Conservation (phyloP, 2,797 vertebrate species). For the Poecilia velifera region DNA sequence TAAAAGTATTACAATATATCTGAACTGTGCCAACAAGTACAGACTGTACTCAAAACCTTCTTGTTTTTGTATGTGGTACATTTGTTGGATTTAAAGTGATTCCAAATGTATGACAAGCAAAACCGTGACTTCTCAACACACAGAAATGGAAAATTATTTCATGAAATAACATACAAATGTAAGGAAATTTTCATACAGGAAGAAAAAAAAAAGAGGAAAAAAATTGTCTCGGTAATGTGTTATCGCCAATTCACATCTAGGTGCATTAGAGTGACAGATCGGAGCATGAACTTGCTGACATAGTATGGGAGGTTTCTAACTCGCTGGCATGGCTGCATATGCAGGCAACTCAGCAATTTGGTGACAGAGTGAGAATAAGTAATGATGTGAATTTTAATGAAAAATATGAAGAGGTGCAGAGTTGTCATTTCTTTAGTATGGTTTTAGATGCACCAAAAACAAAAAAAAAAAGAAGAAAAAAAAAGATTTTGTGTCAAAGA, state of each 20-base stretch:
- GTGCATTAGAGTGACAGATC: constrained; percentile 29
- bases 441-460: not conserved
- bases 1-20: constrained; percentile 49
- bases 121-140: not conserved
- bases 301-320: constrained; percentile 11
- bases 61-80: constrained; percentile 31
- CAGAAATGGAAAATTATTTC: not conserved
- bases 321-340: constrained; percentile 7
- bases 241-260: constrained; percentile 35
- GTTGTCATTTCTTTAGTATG: not conserved
- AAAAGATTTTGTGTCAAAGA: not conserved
- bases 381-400: constrained; percentile 1
- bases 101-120: not conserved
- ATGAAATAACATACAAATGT: not conserved
- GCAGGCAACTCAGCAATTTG: constrained; percentile 7
- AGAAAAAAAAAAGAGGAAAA: not conserved
- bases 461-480: rapidly evolving
- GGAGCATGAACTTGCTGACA: constrained; percentile 34
- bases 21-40: constrained; percentile 26
- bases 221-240: constrained; percentile 37
- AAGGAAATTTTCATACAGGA: not conserved
- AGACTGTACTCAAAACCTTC: constrained; percentile 54
- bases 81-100: constrained; percentile 8
- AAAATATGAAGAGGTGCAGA: not conserved
- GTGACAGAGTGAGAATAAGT: constrained; percentile 14